Evolutionary conservation across 2,888 invertebrate genomes (phyloP), one percentile per base, ranked within the genome.

Genomic region (Oscheius sp.): DNA sequence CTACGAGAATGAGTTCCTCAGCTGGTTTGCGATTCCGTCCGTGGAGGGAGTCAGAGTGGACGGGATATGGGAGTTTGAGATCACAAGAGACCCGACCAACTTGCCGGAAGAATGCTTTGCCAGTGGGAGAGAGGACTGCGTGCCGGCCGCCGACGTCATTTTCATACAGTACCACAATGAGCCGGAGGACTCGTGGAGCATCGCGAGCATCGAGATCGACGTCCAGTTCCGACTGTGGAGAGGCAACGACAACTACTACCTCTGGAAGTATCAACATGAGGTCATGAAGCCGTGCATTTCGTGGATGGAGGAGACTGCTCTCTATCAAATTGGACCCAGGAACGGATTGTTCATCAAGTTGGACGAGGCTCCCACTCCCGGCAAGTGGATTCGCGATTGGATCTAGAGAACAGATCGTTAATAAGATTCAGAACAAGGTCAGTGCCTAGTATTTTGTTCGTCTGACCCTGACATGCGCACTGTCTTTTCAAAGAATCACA

Each of bases 241-340:
- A 29, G 59, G 59, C 11, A 32, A 35, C 10, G 59, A 59, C 33
- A 59, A 37, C 11, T 33, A 35, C 33, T 35, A 59, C 35, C 7
- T 5, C 37, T 59, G 32, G 33, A 33, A 21, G n/a, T 65, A 48
- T 33, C 47, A 65, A 42, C 65, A 65, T 29, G 5, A 47, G 7
- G 50, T 65, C n/a, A 10, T 10, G 10, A 47, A 29, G 47, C 65
- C 65, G 3, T 65, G 65, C 29, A 11, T 5, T 2, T 47, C 47
- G 2, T 50, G n/a, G n/a, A 48, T 65, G 48, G 65, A 65, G 2
- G 29, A 13, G 9, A 33, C 3, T 11, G 29, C 13, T 9, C 7
- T 65, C 32, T 65, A 65, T 32, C 65, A 65, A 35, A 65, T 65
- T 42, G 65, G 65, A 29, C 65, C 65, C 21, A 42, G 65, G 1